Conservation (phyloP, 2,113 vertebrate genomes). For the Calonectris borealis region DNA sequence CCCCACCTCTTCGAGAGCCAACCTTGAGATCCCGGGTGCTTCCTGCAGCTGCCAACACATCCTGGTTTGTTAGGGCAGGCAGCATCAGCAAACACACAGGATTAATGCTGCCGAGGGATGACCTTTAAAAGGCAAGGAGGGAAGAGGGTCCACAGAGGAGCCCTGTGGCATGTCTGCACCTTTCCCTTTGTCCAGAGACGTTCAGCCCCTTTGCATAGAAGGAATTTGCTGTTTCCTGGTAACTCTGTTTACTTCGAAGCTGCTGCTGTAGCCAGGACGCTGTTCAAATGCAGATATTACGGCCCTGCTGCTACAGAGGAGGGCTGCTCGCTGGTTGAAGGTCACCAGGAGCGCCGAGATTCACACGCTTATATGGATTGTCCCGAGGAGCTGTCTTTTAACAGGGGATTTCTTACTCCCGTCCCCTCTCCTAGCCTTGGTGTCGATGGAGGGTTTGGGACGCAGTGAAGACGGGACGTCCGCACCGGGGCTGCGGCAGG, state of each 20-base stretch:
- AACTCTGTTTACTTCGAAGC: not conserved
- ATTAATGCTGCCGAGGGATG: not conserved
- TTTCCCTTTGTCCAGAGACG: not conserved
- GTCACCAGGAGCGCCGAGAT: not conserved
- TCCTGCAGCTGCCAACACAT: not conserved
- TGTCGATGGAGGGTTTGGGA: not conserved
- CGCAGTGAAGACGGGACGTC: rapidly evolving
- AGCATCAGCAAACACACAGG: not conserved
- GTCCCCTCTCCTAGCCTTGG: not conserved
- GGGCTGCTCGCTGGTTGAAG: not conserved
- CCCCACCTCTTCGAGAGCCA: not conserved
- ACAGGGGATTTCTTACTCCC: not conserved
- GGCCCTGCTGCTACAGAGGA: not conserved
- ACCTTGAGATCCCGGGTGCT: rapidly evolving
- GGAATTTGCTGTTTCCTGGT: not conserved
- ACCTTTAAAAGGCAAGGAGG: not conserved
- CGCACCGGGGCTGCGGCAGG: rapidly evolving
- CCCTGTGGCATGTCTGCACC: not conserved
- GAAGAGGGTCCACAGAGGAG: not conserved
- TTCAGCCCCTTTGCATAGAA: not conserved
- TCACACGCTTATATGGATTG: rapidly evolving
- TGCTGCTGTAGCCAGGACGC: not conserved
- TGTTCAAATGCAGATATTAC: not conserved
- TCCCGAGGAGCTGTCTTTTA: not conserved
- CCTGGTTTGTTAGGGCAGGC: not conserved